Evolutionary conservation across 1,140 invertebrate species (phyloP), one percentile per base, ranked within the genome.

Genomic region (Trichoplusia ni): DNA sequence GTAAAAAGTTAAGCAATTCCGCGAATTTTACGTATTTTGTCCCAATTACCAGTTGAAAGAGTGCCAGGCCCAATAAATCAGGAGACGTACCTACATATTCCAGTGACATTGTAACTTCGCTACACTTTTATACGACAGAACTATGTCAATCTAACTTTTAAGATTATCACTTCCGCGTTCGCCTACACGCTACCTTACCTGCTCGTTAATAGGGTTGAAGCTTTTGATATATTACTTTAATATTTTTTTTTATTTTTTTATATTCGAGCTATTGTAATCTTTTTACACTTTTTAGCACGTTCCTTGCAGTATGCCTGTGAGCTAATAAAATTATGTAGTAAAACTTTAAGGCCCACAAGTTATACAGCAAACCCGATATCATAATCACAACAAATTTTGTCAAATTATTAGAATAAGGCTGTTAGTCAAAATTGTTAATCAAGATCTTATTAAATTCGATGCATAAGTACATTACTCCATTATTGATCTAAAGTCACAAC

Each of bases 111-210:
- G 74, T 84, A 76, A 79, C 77, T 79, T 74, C 53, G 66, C 74
- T 73, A 75, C 67, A 69, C 69, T 79, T 84, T 81, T 83, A 80
- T 82, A 75, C 73, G 81, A 72, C 62, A 73, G 73, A 86, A 85
- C 81, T 84, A 85, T 86, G 81, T 85, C 82, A 84, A 85, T 88
- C 81, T 84, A 85, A 88, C 79, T 88, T 88, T 83, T 84, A 84
- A 85, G 83, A 85, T 85, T 87, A 85, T 86, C 80, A 79, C 79
- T 83, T 84, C 81, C 81, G 64, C 64, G 49, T 71, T 67, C 68
- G 74, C 72, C 76, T 79, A 76, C 66, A 62, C 58, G 64, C 46
- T 69, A 63, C 47, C 44, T 75, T 83, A 84, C 75, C 80, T 84
- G 73, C 66, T 74, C 67, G 38, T 64, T 64, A 59, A 53, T 72